These are phyloP conservation scores for Cydia pomonella DNA, from an alignment of 1,140 invertebrate species.

Conservation along the genomic window DNA sequence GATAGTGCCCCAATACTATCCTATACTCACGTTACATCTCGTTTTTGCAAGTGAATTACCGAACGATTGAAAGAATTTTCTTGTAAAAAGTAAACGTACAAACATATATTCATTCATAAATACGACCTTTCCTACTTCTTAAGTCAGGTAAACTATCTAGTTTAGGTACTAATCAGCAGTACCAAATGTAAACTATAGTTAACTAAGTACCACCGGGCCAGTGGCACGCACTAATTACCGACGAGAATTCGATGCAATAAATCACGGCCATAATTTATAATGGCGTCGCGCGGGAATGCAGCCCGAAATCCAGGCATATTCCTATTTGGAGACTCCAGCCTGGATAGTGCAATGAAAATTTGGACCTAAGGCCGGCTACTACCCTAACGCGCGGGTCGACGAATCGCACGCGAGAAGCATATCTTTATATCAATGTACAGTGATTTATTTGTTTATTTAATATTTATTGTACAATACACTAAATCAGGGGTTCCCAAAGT, in stretches of 20 bases:
- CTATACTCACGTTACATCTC: too few species aligned
- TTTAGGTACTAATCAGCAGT: not conserved
- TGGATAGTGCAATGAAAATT: not conserved
- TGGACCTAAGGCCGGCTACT: not conserved
- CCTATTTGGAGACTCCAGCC: slow-evolving; percentile 41
- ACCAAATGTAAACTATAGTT: not conserved
- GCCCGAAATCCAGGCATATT: slow-evolving; percentile 62
- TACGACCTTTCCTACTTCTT: not conserved
- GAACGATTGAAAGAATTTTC: too few species aligned
- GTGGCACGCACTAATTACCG: slow-evolving; percentile 77
- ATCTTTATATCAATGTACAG: too few species aligned
- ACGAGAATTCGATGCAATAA: slow-evolving; percentile 78
- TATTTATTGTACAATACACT: too few species aligned
- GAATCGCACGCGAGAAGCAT: too few species aligned
- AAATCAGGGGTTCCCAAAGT: too few species aligned
- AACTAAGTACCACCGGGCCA: slow-evolving; percentile 26
- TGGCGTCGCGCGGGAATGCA: slow-evolving; percentile 66
- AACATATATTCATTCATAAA: too few species aligned
- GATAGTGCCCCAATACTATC: too few species aligned
- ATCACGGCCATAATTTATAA: slow-evolving; percentile 75
- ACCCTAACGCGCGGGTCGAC: too few species aligned
- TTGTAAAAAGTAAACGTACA: too few species aligned
- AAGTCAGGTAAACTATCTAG: not conserved
- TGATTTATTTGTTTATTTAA: too few species aligned
- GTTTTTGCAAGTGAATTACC: too few species aligned